Percentiles rank a stretch among this genome's conserved stretches.
Conservation (phyloP, 2,888 invertebrate species). For the Herminia tarsipennalis region DNA sequence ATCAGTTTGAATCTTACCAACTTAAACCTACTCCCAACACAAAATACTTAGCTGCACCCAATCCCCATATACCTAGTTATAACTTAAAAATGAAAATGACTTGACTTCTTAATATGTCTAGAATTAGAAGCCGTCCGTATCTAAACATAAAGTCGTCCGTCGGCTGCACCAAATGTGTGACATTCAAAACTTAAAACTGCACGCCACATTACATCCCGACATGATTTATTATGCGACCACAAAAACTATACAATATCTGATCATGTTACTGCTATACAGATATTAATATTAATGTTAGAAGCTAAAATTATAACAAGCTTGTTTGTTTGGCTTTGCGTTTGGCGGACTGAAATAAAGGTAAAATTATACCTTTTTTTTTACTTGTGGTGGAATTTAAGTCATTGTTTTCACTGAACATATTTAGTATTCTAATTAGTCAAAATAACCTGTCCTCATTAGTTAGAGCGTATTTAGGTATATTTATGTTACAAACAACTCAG, state of each 20-base stretch:
- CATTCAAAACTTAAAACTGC: conserved; percentile 71
- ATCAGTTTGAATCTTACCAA: no score
- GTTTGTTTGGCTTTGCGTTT: background rate
- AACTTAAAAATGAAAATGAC: no score
- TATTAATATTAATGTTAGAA: conserved; percentile 3
- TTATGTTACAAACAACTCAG: no score
- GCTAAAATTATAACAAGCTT: background rate
- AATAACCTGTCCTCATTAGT: no score
- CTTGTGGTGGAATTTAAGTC: no score
- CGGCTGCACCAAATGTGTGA: conserved; percentile 59
- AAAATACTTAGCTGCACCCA: no score
- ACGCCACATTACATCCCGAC: conserved; percentile 68
- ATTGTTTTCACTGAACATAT: no score
- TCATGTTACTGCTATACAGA: conserved; percentile 34
- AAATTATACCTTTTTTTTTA: no score
- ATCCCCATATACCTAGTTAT: no score
- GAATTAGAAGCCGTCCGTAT: background rate
- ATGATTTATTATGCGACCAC: conserved; percentile 60
- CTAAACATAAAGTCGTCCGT: conserved; percentile 38
- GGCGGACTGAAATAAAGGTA: no score
- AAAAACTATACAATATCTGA: conserved; percentile 43
- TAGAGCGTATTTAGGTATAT: background rate
- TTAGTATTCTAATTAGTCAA: no score
- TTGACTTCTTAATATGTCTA: background rate
- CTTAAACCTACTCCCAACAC: no score